Evolutionary conservation across 2,888 invertebrate species (phyloP).

Genomic region (Euspilapteryx auroguttella): DNA sequence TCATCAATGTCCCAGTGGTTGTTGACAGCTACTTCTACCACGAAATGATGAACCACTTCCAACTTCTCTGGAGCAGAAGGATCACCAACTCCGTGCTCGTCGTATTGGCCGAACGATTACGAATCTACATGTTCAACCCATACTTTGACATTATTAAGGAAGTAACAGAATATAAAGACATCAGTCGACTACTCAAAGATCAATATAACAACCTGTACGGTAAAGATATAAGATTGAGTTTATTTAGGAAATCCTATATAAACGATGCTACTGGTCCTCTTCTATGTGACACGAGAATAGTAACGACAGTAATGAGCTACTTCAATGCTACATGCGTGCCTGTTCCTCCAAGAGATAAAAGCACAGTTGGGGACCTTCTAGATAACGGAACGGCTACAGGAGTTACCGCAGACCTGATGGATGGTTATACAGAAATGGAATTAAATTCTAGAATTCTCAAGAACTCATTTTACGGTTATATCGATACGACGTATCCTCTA

Average conservation of each 20-base stretch:
- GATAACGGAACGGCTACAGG: constrained; percentile 46
- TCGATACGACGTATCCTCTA: constrained; percentile 54
- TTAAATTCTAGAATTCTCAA: constrained; percentile 55
- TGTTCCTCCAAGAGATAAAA: constrained; percentile 32
- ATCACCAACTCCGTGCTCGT: constrained; percentile 50
- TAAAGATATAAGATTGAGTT: constrained; percentile 26
- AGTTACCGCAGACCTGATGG: constrained; percentile 38
- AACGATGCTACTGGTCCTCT: constrained; percentile 25
- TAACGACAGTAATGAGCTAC: constrained; percentile 22
- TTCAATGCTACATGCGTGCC: constrained; percentile 40
- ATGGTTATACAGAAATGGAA: constrained; percentile 56
- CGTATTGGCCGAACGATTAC: constrained; percentile 25
- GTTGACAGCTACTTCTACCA: constrained; percentile 32
- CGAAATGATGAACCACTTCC: constrained; percentile 42
- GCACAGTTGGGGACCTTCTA: constrained; percentile 38
- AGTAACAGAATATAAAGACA: constrained; percentile 31
- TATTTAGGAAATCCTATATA: constrained; percentile 30
- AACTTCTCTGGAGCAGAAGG: constrained; percentile 50
- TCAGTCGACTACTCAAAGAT: constrained; percentile 16
- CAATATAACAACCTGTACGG: constrained; percentile 37
- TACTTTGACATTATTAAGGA: constrained; percentile 38
- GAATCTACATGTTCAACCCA: constrained; percentile 54
- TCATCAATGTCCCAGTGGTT: constrained; percentile 25
- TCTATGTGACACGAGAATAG: constrained; percentile 26
- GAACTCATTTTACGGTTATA: constrained; percentile 41